Base-by-base conservation (phyloP, 2,113 vertebrate genomes). In the Dasyornis broadbenti region DNA sequence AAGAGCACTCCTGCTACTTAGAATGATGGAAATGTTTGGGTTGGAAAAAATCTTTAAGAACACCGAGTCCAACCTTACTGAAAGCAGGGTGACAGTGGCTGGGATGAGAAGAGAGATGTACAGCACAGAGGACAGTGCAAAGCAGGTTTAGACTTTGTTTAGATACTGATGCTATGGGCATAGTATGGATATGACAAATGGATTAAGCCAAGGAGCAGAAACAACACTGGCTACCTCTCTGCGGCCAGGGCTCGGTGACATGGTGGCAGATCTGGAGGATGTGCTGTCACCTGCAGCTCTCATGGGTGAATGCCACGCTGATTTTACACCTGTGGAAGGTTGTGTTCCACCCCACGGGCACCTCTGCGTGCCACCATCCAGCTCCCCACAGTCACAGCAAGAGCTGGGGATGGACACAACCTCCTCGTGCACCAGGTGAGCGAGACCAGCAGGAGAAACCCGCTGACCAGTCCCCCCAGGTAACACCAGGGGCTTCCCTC, bases 241-340 rank as follows among this genome's bases (percentile, higher is more conserved):
- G 37, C 9, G 54, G 37, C 18, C n/a, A 42, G 27, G 42, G 45
- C 28, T 33, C 24, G 30, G 65, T 21, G 30, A 45, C 49, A 11
- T 1, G 1, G 35, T 33, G 44, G 63, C 71, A 73, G 9, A 53
- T 52, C 40, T 4, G 5, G 33, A 59, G 47, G 20, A 76, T 30
- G 7, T 78, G 45, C 53, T 40, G 33, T 75, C 37, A 68, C 54
- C 54, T 30, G 35, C 28, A 75, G 26, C 69, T 37, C 37, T 53
- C 1, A 1, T 0, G 1, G 44, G 61, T 5, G 20, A 75, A 75
- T 27, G 28, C 35, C 1, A 3, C 10, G 0, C 26, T 39, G 31
- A 9, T 76, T 91, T 80, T 65, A 79, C 1, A 4, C 9, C 28
- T 5, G 0, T 21, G 40, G 39, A 81, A 72, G 35, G 50, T 22